Base-by-base conservation (phyloP, 1,140 invertebrate genomes). In the Diuraphis noxia region DNA sequence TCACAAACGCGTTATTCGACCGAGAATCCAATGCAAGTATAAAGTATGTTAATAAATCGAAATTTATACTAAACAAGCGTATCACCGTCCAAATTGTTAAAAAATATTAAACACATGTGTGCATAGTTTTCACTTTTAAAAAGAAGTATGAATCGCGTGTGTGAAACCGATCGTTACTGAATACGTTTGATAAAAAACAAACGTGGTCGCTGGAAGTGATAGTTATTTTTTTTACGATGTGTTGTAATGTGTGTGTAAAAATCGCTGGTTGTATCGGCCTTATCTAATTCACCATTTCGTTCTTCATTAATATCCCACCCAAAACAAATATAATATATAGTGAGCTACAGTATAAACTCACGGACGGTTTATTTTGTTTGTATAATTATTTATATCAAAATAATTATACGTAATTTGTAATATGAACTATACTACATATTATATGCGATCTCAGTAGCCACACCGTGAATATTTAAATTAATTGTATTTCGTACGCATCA, bases 171-270 rank as follows among this genome's bases (percentile, higher is more conserved):
- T n/a, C 40, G 82, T 85, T 85, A 46, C 84, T 86, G 84, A 86
- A 36, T 49, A 36, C 43, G 43, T 34, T 21, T 46, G n/a, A 36
- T n/a, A 46, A 46, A 40, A 40, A 86, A 49, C 40, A 1, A 82
- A 82, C 36, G 43, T 86, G 43, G 43, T 49, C 7, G 41, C n/a
- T 85, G 82, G 41, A 85, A 86, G 19, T 34, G n/a, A 23, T 49
- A 34, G 84, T 46, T 86, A 8, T 46, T 49, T 49, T 49, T n/a
- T 49, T 34, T 43, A 85, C 41, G 41, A 85, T 43, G 23, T 43
- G 43, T 86, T 49, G 43, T 49, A 86, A 86, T 86, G 43, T n/a
- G 84, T 86, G 84, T 43, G 84, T 86, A 85, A 86, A 85, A 86
- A 86, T 86, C 84, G 34, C n/a, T 7, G 23, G 82, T 21, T 34